These are phyloP conservation scores for Pantherophis alleghaniensis DNA, from an alignment of 2,797 vertebrate species.

Conservation along the genomic window DNA sequence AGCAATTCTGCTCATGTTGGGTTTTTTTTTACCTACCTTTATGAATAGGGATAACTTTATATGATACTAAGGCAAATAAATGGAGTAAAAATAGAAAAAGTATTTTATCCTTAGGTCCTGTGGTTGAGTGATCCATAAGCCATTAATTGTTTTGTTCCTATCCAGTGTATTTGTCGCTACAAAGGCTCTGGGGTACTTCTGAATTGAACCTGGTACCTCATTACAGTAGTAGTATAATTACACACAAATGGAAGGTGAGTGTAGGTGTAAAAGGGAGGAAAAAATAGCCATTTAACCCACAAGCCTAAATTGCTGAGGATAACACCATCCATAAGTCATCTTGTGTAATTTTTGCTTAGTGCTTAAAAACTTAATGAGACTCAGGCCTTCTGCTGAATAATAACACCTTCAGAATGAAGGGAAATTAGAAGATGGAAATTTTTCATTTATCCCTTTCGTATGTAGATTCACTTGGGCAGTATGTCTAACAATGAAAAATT, in stretches of 20 bases:
- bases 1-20: neutral
- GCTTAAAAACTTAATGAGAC: neutral
- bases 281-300: accelerated
- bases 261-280: neutral
- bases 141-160: constrained; percentile 64
- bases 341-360: neutral
- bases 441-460: constrained; percentile 10
- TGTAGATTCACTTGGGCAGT: neutral
- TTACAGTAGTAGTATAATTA: constrained; percentile 49
- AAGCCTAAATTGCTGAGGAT: accelerated
- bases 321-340: neutral
- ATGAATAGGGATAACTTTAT: constrained; percentile 34
- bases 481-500: constrained; percentile 27
- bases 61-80: constrained; percentile 60
- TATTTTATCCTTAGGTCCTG: constrained; percentile 58
- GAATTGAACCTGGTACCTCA: constrained; percentile 40
- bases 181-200: constrained; percentile 50
- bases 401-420: neutral
- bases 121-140: constrained; percentile 60
- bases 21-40: constrained; percentile 26
- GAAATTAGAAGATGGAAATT: accelerated
- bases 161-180: constrained; percentile 61
- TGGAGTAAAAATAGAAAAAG: constrained; percentile 54
- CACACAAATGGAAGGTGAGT: constrained; percentile 41
- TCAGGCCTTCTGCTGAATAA: neutral